Conservation (phyloP, 2,888 invertebrate species). For the Cantharis rufa region DNA sequence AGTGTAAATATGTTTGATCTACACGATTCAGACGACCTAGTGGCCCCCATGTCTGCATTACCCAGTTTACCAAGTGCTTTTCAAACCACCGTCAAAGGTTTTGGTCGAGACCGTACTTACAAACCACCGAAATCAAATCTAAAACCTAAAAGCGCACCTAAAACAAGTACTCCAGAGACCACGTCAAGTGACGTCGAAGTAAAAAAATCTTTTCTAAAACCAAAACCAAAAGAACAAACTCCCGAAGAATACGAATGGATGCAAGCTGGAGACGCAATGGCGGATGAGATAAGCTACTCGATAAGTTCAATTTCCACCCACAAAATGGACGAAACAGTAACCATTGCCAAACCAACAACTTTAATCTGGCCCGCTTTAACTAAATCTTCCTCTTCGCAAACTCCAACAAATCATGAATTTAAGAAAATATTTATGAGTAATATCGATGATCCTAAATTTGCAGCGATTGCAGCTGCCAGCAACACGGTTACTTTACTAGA, state of each 20-base stretch:
- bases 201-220: conserved; percentile 45
- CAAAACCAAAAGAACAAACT: conserved; percentile 46
- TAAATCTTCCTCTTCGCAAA: conserved; percentile 23
- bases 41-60: conserved; percentile 67
- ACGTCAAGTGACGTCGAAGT: background rate
- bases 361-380: conserved; percentile 37
- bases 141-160: background rate
- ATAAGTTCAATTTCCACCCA: conserved; percentile 62
- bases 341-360: background rate
- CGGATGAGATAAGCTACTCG: conserved; percentile 62
- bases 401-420: conserved; percentile 37
- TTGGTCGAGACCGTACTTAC: conserved; percentile 57
- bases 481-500: conserved; percentile 73
- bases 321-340: conserved; percentile 44
- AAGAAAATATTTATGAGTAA: conserved; percentile 64
- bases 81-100: conserved; percentile 51
- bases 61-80: conserved; percentile 65
- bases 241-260: conserved; percentile 62
- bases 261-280: conserved; percentile 69
- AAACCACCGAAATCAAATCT: conserved; percentile 57
- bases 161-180: background rate
- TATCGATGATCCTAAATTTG: conserved; percentile 76
- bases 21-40: conserved; percentile 64
- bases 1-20: conserved; percentile 71
- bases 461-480: conserved; percentile 70